These are phyloP conservation scores for Myathropa florea DNA, from an alignment of 2,888 invertebrate species.

Conservation along the genomic window DNA sequence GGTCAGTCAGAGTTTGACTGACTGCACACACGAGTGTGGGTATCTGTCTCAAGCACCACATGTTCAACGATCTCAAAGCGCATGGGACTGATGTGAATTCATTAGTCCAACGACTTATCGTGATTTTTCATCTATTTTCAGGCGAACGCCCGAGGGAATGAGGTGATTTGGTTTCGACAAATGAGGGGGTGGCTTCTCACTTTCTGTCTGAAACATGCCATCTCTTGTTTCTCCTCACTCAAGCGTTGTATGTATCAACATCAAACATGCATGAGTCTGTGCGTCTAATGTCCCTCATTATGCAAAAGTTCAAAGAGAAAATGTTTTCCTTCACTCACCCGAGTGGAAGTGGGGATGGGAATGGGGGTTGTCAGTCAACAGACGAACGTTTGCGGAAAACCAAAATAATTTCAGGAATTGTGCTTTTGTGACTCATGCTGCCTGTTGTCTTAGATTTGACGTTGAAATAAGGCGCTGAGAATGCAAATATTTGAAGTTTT, in stretches of 20 bases:
- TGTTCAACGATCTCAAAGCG: conserved; percentile 22
- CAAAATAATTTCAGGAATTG: neutral
- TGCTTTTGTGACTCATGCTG: neutral
- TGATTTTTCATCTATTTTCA: conserved; percentile 65
- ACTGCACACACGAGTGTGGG: conserved; percentile 5
- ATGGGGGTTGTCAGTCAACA: neutral
- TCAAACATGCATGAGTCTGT: conserved; percentile 50
- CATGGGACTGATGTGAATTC: conserved; percentile 58
- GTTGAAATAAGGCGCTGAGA: neutral
- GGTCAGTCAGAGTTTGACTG: conserved; percentile 46
- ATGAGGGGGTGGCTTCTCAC: neutral
- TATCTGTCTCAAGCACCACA: conserved; percentile 7
- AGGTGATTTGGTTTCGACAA: conserved; percentile 14
- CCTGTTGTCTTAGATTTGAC: neutral
- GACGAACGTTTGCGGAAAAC: neutral
- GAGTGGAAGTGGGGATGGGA: neutral
- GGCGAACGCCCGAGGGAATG: neutral
- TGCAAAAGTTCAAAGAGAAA: conserved; percentile 62
- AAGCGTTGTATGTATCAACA: conserved; percentile 56
- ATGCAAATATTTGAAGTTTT: neutral
- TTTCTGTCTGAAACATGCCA: conserved; percentile 25
- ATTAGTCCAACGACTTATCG: conserved; percentile 64
- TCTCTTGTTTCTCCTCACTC: conserved; percentile 34
- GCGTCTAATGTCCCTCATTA: conserved; percentile 21
- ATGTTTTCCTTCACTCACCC: neutral